Evolutionary conservation across 2,888 invertebrate species (phyloP), one percentile per base, ranked within the genome.

Genomic region (Ptilodon capucinus): DNA sequence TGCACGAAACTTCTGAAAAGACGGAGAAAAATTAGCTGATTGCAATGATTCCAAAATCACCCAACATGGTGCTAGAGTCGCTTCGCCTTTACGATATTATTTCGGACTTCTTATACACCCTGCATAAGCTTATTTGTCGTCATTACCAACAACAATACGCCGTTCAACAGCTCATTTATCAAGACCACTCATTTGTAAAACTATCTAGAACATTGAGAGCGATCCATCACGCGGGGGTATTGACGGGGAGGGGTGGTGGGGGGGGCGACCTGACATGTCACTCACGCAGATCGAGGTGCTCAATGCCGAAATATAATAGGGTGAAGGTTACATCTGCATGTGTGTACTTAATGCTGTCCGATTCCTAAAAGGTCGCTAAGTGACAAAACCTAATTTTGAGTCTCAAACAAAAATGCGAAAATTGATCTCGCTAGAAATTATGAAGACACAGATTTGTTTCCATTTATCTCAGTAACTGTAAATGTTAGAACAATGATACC

Each of bases 271-370:
- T 68, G 80, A 64, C 79, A 69, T 81, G 84, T 85, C 82, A 81
- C 74, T 81, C 80, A 74, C 58, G 50, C 57, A 61, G 54, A 74
- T 84, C 69, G 74, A 73, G 64, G 69, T 68, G 72, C 79, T 85
- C 87, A 86, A 86, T 86, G 87, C 74, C 87, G 70, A 83, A 81
- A 81, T 66, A 70, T 78, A 86, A 84, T 86, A 86, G 80, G 86
- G 86, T 81, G 85, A 84, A 83, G 83, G 79, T 68, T 50, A 50
- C 61, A 66, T 68, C 59, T 69, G 71, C 74, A 77, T 79, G 74
- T 76, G 67, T 51, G 52, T 56, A 48, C 55, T 72, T 70, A 68
- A 62, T 61, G 64, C 60, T 64, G 61, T 23, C 4, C 5, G 23
- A 23, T 23, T 23, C 4, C 5, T 23, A 8, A 8, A 8, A 6